Conservation (phyloP, 2,797 vertebrate species). For the Labroides dimidiatus region DNA sequence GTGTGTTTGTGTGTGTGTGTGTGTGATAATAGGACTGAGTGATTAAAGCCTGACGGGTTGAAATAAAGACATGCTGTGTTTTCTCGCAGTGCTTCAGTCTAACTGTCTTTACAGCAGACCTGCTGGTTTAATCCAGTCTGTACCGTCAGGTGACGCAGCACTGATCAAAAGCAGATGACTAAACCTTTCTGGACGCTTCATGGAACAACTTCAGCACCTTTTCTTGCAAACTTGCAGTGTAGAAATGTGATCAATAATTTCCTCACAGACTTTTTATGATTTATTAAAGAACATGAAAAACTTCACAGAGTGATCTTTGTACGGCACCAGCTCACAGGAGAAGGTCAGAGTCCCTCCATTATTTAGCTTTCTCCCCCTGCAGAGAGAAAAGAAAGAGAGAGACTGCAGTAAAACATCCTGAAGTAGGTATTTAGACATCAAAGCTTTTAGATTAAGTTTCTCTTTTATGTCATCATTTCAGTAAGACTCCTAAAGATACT, state of each 20-base stretch:
- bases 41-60: background rate
- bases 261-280: constrained; percentile 2
- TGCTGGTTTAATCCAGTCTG: too few relatives aligned
- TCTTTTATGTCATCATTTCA: too few relatives aligned
- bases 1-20: background rate
- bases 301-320: background rate
- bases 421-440: background rate
- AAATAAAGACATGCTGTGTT: background rate
- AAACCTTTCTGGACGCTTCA: background rate
- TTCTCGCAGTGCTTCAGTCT: background rate
- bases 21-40: background rate
- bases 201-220: background rate
- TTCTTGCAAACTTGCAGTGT: too few relatives aligned
- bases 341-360: background rate
- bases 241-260: background rate
- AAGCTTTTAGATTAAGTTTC: background rate
- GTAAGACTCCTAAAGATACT: too few relatives aligned
- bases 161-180: too few relatives aligned
- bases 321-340: background rate
- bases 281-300: constrained; percentile 22
- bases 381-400: constrained; percentile 19
- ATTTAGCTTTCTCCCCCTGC: constrained; percentile 63
- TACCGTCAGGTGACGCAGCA: too few relatives aligned
- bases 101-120: background rate
- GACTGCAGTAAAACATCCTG: background rate